Percentiles rank a stretch among this genome's conserved stretches.
Conservation (phyloP, 2,113 vertebrate genomes). For the Gallinago paraguaiae region DNA sequence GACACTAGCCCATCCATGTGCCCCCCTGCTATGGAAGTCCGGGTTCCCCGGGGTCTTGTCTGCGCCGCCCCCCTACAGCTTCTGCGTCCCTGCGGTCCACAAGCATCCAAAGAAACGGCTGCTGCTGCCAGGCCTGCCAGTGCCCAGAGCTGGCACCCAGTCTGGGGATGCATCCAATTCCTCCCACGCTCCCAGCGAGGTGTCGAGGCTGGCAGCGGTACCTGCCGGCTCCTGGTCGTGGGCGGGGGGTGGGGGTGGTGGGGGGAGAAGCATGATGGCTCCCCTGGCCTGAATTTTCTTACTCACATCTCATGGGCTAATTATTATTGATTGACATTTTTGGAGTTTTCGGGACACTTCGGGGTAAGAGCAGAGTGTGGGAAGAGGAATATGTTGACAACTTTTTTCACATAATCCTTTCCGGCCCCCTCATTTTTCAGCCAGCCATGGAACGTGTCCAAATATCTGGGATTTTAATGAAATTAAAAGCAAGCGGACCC, state of each 20-base stretch:
- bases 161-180: not conserved
- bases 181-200: slow-evolving; percentile 2
- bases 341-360: slow-evolving; percentile 34
- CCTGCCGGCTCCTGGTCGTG: not conserved
- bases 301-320: slow-evolving; percentile 1
- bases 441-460: slow-evolving; percentile 30
- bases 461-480: slow-evolving; percentile 54
- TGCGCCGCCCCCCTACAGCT: not conserved
- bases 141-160: not conserved
- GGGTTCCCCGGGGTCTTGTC: fast-evolving
- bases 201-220: not conserved
- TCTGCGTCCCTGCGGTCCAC: fast-evolving
- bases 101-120: not conserved
- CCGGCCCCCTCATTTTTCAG: slow-evolving; percentile 60
- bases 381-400: slow-evolving; percentile 69
- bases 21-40: fast-evolving
- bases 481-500: slow-evolving; percentile 2
- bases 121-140: not conserved
- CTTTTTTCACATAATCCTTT: slow-evolving; percentile 63
- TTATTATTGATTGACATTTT: slow-evolving; percentile 54
- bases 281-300: not conserved
- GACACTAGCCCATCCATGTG: not conserved
- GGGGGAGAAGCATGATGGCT: not conserved
- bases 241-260: too few relatives aligned
- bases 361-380: slow-evolving; percentile 34